Evolutionary conservation across 2,888 invertebrate genomes (phyloP).

Genomic region (Parnassius orleans): DNA sequence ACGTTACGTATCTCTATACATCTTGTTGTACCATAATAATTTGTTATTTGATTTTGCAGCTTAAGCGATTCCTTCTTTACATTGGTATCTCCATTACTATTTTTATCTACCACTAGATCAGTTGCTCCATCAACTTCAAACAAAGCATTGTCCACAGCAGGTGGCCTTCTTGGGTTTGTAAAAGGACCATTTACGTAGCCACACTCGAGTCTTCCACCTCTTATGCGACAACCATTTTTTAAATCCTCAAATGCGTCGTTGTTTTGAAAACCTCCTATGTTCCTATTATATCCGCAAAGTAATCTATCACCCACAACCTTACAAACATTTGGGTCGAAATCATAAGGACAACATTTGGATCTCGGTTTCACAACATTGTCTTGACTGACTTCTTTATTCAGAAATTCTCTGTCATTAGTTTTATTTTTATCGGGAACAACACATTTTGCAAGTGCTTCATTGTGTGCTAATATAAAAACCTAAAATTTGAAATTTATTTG

Average conservation of each 20-base stretch:
- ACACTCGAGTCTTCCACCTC: constrained; percentile 61
- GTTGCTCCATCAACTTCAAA: constrained; percentile 9
- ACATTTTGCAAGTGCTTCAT: constrained; percentile 33
- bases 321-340: constrained; percentile 55
- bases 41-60: too few relatives aligned
- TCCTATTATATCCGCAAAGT: constrained; percentile 61
- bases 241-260: constrained; percentile 36
- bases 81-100: neutral
- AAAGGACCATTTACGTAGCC: constrained; percentile 57
- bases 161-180: constrained; percentile 42
- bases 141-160: constrained; percentile 28
- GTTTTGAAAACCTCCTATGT: constrained; percentile 43
- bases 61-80: too few relatives aligned
- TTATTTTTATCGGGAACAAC: constrained; percentile 7
- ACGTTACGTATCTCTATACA: constrained; percentile 50
- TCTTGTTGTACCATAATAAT: constrained; percentile 28
- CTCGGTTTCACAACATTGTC: neutral
- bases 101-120: constrained; percentile 1
- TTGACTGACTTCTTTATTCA: neutral
- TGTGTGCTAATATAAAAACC: constrained; percentile 37
- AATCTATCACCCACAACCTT: constrained; percentile 53
- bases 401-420: constrained; percentile 9
- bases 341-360: constrained; percentile 57
- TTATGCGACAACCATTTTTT: constrained; percentile 53
- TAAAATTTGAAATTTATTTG: constrained; percentile 32